phyloP scores from a whole-genome alignment of 2,888 invertebrate genomes.

The Ryuthela nishihirai region DNA sequence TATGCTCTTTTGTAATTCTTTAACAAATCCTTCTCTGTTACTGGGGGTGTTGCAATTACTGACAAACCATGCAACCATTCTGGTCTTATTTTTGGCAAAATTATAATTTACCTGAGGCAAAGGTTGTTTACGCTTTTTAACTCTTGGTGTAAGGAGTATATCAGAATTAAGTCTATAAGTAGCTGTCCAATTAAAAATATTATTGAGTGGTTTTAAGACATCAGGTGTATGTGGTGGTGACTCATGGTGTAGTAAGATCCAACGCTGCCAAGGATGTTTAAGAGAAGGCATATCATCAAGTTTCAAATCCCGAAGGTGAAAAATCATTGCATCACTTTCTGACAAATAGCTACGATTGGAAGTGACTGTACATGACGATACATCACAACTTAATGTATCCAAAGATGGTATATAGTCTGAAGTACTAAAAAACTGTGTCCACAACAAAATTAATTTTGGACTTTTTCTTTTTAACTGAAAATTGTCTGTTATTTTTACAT shows the following conservation, averaged over 20 bases:
- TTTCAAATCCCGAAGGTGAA: slow-evolving; percentile 40
- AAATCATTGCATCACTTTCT: slow-evolving; percentile 39
- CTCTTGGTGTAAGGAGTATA: slow-evolving; percentile 26
- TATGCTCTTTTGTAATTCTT: slow-evolving; percentile 48
- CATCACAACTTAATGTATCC: slow-evolving; percentile 16
- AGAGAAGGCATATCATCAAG: slow-evolving; percentile 33
- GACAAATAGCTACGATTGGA: slow-evolving; percentile 29
- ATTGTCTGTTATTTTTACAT: slow-evolving; percentile 16
- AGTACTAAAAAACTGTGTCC: slow-evolving; percentile 41
- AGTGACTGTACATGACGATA: slow-evolving; percentile 34
- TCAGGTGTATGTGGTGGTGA: slow-evolving; percentile 40
- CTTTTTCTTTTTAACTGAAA: slow-evolving; percentile 2
- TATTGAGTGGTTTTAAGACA: slow-evolving; percentile 26
- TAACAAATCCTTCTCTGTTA: slow-evolving; percentile 48
- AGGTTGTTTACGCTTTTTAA: slow-evolving; percentile 1
- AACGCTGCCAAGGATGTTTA: slow-evolving; percentile 24
- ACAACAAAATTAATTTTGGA: slow-evolving; percentile 37
- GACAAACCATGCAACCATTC: slow-evolving; percentile 52
- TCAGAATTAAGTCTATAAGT: slow-evolving; percentile 42
- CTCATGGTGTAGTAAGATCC: slow-evolving; percentile 40
- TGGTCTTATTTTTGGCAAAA: slow-evolving; percentile 48
- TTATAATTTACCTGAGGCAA: too few species aligned
- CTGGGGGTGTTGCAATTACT: slow-evolving; percentile 52
- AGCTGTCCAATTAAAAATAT: slow-evolving; percentile 42
- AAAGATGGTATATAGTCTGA: slow-evolving; percentile 34